Percentiles rank a stretch among this genome's conserved stretches.
Evolutionary conservation across 2,888 invertebrate species (phyloP).

Genomic region (Metellina segmentata): DNA sequence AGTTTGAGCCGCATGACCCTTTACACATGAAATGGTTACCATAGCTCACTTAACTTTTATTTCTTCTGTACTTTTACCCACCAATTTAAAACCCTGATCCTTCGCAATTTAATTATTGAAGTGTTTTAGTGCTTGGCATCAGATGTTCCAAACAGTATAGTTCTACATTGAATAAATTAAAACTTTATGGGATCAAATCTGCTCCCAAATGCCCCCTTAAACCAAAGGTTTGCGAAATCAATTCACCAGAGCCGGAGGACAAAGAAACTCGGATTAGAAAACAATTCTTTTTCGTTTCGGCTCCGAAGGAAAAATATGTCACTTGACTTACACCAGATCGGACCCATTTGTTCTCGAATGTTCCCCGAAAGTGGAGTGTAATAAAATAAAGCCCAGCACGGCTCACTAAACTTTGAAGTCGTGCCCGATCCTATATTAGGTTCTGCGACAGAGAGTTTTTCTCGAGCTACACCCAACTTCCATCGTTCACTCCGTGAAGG

Average conservation of each 20-base stretch:
- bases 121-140: not conserved
- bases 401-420: conserved; percentile 65
- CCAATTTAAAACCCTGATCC: too few species aligned
- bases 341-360: not conserved
- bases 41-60: too few species aligned
- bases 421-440: conserved; percentile 29
- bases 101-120: not conserved
- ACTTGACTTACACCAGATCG: conserved; percentile 17
- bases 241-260: not conserved
- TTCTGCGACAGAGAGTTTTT: conserved; percentile 5
- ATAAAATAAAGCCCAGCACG: conserved; percentile 59
- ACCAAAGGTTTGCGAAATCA: not conserved
- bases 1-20: too few species aligned
- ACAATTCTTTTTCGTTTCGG: not conserved
- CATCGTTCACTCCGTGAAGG: conserved; percentile 15
- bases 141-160: not conserved
- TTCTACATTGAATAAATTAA: not conserved
- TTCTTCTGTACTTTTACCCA: too few species aligned
- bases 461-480: not conserved
- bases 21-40: too few species aligned
- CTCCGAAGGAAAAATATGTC: not conserved
- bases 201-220: not conserved
- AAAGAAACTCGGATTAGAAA: not conserved
- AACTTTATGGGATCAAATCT: not conserved
- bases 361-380: conserved; percentile 2